Percentiles rank a stretch among this genome's conserved stretches.
phyloP scores from a whole-genome alignment of 2,797 vertebrate genomes.

The Microtus agrestis region DNA sequence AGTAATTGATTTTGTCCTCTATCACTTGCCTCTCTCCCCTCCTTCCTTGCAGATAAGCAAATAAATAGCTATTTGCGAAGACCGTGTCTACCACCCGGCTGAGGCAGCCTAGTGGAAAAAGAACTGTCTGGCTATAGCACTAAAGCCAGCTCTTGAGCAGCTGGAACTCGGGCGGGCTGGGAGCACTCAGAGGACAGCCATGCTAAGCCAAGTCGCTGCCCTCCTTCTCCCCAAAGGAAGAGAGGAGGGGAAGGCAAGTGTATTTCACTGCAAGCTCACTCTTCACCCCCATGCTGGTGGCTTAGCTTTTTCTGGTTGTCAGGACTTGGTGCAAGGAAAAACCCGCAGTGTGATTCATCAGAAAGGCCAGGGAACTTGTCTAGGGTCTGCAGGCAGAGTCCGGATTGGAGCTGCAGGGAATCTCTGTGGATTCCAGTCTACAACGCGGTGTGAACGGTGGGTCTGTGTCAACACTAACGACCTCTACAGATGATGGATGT shows the following conservation, averaged over 20 bases:
- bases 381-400: background rate
- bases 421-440: background rate
- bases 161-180: background rate
- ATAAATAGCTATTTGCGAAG: constrained; percentile 62
- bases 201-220: background rate
- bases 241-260: background rate
- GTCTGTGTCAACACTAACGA: background rate
- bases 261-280: background rate
- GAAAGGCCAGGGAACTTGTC: background rate
- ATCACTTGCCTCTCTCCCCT: constrained; percentile 52
- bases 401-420: background rate
- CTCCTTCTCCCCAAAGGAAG: background rate
- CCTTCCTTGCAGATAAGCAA: constrained; percentile 78
- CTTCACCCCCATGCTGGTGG: accelerated
- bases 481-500: background rate
- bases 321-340: background rate
- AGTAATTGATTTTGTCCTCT: constrained; percentile 94
- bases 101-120: constrained; percentile 3
- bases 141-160: background rate
- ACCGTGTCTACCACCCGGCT: background rate
- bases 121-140: background rate
- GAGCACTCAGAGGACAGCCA: background rate
- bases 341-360: background rate
- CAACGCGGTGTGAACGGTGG: too few species aligned
- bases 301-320: background rate